Evolutionary conservation across 2,113 vertebrate species (phyloP), one percentile per base, ranked within the genome.

Genomic region (Pseudonaja textilis): DNA sequence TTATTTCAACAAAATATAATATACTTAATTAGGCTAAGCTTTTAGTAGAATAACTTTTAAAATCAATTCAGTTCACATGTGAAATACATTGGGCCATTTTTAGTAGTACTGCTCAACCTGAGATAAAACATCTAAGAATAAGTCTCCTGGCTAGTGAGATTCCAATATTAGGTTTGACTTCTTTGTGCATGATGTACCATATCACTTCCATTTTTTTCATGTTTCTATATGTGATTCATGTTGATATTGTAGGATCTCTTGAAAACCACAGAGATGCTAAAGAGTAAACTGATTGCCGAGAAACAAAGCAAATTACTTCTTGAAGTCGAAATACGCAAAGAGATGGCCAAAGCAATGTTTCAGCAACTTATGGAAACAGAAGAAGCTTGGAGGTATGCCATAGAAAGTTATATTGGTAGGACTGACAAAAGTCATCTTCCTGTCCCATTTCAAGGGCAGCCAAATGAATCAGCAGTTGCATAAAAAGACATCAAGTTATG

Each of bases 281-380:
- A 97, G 89, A 92, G 97, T 11, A 98, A 98, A 94, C 96, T 98
- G 11, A 89, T 97, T 94, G 97, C 95, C 25, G 98, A 99, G 96
- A 97, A 97, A 18, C 97, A 96, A 59, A 97, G 96, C 89, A 99
- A 98, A 92, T 96, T 99, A 39, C 93, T 98, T 3, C 97, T 98
- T 96, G 98, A 99, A 95, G 97, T 98, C 52, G 98, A 98, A 95
- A 98, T 99, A 47, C 98, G 99, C 39, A 98, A 97, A 93, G 98
- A 99, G 94, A 99, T 99, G 98, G 98, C 98, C 50, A 98, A 98
- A 89, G 98, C 98, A 10, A 98, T 98, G 98, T 96, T 98, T 87
- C 97, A 96, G 5, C 98, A 98, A 95, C 97, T 99, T 92, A 93
- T 98, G 96, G 98, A 98, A 95, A 98, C 97, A 0, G 98, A 99